Percentiles rank a stretch among this genome's conserved stretches.
phyloP scores from a whole-genome alignment of 1,140 invertebrate genomes.

The Drosophila suzukii region DNA sequence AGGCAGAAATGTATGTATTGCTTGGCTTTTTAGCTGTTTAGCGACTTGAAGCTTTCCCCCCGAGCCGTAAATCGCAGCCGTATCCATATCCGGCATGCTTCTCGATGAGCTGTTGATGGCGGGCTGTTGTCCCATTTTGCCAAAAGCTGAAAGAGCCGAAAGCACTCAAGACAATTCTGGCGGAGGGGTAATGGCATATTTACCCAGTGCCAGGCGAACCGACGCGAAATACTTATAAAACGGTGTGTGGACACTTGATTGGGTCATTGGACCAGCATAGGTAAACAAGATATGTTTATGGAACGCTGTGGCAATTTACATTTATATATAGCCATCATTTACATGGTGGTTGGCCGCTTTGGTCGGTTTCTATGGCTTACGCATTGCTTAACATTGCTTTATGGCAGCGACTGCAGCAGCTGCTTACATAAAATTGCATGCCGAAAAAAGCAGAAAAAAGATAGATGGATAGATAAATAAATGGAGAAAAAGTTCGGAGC shows the following conservation, averaged over 20 bases:
- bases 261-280: constrained; percentile 50
- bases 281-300: constrained; percentile 54
- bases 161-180: constrained; percentile 40
- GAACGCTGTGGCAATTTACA: constrained; percentile 58
- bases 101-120: neutral
- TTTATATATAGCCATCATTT: constrained; percentile 63
- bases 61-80: constrained; percentile 42
- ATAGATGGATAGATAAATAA: neutral
- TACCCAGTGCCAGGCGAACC: constrained; percentile 22
- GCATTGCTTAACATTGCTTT: constrained; percentile 65
- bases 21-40: neutral
- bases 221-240: neutral
- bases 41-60: constrained; percentile 28
- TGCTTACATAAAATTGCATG: constrained; percentile 54
- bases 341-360: constrained; percentile 35
- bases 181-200: constrained; percentile 48
- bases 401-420: constrained; percentile 49
- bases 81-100: constrained; percentile 55
- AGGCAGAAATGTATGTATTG: neutral
- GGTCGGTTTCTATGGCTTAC: constrained; percentile 20
- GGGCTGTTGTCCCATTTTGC: constrained; percentile 38
- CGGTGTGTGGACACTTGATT: constrained; percentile 39
- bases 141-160: constrained; percentile 22
- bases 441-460: constrained; percentile 4
- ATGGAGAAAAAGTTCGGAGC: neutral